Percentiles rank a stretch among this genome's conserved stretches.
phyloP scores from a whole-genome alignment of 2,888 invertebrate genomes.

The Strigamia maritima region DNA sequence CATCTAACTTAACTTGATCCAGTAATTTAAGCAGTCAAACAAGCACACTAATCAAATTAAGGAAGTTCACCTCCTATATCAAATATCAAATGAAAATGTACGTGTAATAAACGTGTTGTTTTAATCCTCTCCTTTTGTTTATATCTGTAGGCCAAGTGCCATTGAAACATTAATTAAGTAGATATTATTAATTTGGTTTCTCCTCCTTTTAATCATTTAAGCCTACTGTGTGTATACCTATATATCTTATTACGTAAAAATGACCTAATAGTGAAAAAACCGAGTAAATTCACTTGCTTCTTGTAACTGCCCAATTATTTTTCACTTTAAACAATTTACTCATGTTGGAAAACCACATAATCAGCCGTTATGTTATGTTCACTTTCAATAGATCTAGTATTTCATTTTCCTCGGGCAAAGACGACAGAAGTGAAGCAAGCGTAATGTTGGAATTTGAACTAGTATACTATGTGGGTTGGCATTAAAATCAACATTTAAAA shows the following conservation, averaged over 20 bases:
- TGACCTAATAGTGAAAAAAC: too few species aligned
- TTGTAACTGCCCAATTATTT: too few species aligned
- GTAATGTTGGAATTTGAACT: not conserved
- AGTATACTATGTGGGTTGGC: not conserved
- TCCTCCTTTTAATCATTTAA: constrained; percentile 11
- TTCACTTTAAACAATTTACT: too few species aligned
- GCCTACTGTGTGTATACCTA: too few species aligned
- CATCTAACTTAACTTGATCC: not conserved
- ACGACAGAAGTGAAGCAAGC: too few species aligned
- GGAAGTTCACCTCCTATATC: not conserved
- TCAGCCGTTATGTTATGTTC: too few species aligned
- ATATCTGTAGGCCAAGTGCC: constrained; percentile 1
- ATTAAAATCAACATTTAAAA: constrained; percentile 19
- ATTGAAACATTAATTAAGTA: constrained; percentile 25
- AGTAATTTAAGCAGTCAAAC: not conserved
- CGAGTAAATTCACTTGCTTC: too few species aligned
- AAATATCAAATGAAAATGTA: not conserved
- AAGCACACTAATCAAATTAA: not conserved
- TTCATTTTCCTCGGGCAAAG: too few species aligned
- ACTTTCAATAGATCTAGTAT: too few species aligned
- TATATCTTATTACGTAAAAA: too few species aligned
- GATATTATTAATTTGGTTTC: not conserved
- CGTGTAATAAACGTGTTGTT: not conserved
- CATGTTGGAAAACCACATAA: too few species aligned
- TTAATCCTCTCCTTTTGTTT: not conserved